These are phyloP conservation scores for Grantiella picta DNA, from an alignment of 2,113 vertebrate genomes.

Conservation along the genomic window DNA sequence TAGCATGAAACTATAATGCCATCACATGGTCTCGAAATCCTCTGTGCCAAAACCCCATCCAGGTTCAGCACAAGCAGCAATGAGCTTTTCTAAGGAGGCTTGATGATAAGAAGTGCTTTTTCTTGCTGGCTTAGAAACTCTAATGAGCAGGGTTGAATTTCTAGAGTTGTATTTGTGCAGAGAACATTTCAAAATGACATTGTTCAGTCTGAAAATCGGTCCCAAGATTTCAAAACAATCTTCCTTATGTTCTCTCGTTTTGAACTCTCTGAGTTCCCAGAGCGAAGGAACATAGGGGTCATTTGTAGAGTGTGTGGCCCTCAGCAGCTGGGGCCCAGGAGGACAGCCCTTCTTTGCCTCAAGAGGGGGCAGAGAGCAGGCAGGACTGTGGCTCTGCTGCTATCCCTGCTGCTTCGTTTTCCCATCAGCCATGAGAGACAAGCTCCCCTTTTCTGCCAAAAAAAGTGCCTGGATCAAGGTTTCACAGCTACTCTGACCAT, in stretches of 20 bases:
- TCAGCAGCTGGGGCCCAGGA: background rate
- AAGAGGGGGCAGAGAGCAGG: background rate
- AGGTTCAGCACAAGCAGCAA: background rate
- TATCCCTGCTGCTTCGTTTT: background rate
- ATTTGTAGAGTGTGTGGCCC: accelerated
- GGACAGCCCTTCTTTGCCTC: background rate
- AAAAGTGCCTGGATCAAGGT: background rate
- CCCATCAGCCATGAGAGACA: background rate
- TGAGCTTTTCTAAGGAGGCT: background rate
- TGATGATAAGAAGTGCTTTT: background rate
- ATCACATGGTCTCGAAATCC: constrained; percentile 40
- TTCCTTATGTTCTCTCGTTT: background rate
- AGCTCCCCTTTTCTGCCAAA: background rate
- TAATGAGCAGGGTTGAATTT: background rate
- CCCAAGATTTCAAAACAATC: background rate
- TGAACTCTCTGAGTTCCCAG: background rate
- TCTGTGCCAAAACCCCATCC: background rate
- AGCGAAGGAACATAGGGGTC: background rate
- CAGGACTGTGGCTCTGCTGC: background rate
- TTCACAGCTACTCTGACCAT: background rate
- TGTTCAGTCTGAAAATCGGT: background rate
- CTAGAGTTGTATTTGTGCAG: background rate
- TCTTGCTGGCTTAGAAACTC: background rate
- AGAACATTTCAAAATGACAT: background rate
- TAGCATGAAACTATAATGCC: constrained; percentile 12